Percentiles rank a stretch among this genome's conserved stretches.
These are phyloP conservation scores for Brachyrhaphis roseni DNA, from an alignment of 2,797 vertebrate species.

Conservation along the genomic window DNA sequence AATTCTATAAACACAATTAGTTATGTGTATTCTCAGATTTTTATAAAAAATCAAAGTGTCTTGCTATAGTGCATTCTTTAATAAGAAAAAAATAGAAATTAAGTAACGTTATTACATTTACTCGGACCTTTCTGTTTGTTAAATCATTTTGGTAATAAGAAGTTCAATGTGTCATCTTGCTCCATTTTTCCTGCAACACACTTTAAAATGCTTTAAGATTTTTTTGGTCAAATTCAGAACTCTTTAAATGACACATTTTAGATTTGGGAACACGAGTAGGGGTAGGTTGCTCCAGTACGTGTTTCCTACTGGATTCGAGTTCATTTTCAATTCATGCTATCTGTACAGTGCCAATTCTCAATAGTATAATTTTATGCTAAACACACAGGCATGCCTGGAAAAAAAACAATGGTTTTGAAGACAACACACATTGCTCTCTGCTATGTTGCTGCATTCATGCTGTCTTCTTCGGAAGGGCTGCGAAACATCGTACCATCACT, in stretches of 20 bases:
- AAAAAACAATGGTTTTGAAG: background rate
- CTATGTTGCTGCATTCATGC: background rate
- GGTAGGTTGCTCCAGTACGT: background rate
- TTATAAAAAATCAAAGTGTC: background rate
- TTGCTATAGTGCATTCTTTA: background rate
- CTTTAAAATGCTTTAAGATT: background rate
- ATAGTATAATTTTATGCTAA: background rate
- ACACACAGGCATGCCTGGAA: background rate
- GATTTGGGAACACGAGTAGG: background rate
- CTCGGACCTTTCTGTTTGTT: background rate
- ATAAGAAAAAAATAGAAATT: background rate
- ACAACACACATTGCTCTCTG: background rate
- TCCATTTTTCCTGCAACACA: background rate
- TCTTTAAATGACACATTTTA: background rate
- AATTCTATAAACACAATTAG: background rate
- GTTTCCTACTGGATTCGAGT: background rate
- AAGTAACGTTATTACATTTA: background rate
- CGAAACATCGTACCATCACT: background rate
- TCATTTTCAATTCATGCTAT: background rate
- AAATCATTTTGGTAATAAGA: background rate
- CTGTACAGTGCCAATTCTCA: background rate
- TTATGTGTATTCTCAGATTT: background rate
- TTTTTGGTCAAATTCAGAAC: background rate
- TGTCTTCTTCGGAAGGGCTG: background rate
- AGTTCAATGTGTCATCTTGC: background rate